Evolutionary conservation across 2,888 invertebrate species (phyloP).

Genomic region (Xanthorhoe designata): DNA sequence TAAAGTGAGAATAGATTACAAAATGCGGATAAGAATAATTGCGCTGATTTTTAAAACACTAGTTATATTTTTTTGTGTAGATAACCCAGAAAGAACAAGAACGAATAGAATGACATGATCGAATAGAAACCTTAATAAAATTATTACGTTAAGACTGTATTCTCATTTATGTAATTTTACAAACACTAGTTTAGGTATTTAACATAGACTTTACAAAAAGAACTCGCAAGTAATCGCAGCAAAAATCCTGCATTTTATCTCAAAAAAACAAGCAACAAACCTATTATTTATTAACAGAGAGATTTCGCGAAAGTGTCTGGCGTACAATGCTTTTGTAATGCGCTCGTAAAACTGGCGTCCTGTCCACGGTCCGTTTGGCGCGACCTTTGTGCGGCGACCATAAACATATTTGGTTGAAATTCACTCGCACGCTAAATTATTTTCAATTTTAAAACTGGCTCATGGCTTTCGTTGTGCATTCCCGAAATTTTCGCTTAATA

Average conservation of each 20-base stretch:
- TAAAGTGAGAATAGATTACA: neutral
- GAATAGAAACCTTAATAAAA: too few relatives aligned
- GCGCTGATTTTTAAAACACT: too few relatives aligned
- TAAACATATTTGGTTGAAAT: conserved; percentile 35
- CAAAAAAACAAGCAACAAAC: conserved; percentile 17
- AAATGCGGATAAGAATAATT: too few relatives aligned
- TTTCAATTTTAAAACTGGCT: conserved; percentile 29
- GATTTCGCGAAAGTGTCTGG: conserved; percentile 36
- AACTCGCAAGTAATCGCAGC: neutral
- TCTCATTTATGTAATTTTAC: neutral
- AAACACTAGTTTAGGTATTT: neutral
- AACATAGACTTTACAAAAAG: neutral
- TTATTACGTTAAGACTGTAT: neutral
- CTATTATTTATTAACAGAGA: conserved; percentile 25
- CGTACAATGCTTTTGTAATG: conserved; percentile 42
- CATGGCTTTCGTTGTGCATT: conserved; percentile 12
- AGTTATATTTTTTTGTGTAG: too few relatives aligned
- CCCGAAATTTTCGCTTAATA: conserved; percentile 15
- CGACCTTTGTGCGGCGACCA: conserved; percentile 43
- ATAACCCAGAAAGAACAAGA: too few relatives aligned
- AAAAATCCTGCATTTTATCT: conserved; percentile 4
- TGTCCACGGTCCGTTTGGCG: conserved; percentile 43
- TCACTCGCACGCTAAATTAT: conserved; percentile 32
- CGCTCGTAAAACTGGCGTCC: conserved; percentile 36
- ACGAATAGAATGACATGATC: too few relatives aligned